Percentiles rank a stretch among this genome's conserved stretches.
phyloP scores from a whole-genome alignment of 1,140 invertebrate species.

The Drosophila sechellia region DNA sequence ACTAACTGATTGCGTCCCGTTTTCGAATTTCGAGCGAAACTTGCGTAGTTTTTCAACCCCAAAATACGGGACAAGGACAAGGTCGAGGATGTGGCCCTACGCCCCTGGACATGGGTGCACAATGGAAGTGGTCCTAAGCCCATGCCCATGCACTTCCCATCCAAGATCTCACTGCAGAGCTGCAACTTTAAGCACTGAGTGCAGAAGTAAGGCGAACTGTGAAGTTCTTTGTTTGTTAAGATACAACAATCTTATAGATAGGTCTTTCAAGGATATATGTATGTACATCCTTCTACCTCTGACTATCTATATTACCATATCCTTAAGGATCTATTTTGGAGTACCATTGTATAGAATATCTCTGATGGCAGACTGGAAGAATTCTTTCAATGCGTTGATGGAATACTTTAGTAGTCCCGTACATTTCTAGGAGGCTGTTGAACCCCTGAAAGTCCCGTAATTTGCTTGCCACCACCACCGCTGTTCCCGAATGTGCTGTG shows the following conservation, averaged over 20 bases:
- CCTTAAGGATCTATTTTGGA: too few species aligned
- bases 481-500: background rate
- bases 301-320: too few species aligned
- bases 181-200: background rate
- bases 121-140: background rate
- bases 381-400: background rate
- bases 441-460: constrained; percentile 1
- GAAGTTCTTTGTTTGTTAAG: too few species aligned
- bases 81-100: constrained; percentile 45
- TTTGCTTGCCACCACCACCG: constrained; percentile 7
- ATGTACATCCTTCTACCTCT: background rate
- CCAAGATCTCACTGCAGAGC: background rate
- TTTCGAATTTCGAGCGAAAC: constrained; percentile 49
- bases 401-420: background rate
- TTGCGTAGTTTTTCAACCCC: constrained; percentile 67
- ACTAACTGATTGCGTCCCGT: constrained; percentile 48
- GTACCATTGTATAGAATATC: background rate
- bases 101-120: constrained; percentile 6
- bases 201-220: too few species aligned
- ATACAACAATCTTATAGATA: too few species aligned
- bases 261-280: too few species aligned
- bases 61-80: constrained; percentile 51
- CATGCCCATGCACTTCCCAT: background rate
- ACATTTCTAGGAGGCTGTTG: background rate
- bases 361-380: background rate